Base-by-base conservation (phyloP, 2,113 vertebrate species). In the Melierax canorus region DNA sequence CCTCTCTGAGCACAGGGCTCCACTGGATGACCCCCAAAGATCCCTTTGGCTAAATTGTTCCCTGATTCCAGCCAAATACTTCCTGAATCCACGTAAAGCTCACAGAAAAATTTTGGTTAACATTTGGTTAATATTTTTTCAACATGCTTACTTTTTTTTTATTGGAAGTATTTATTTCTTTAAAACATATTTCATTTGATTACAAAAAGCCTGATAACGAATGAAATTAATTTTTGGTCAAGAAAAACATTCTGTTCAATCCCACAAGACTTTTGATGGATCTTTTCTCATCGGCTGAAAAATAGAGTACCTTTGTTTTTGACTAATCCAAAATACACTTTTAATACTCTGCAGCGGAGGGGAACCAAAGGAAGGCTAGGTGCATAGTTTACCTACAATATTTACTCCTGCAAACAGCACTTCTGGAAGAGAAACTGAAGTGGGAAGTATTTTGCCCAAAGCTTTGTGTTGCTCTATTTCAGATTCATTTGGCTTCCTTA, bases 281-380 rank as follows among this genome's bases (percentile, higher is more conserved):
- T 53, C 22, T 51, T 81, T 73, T 63, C 20, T 88, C 34, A 45
- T 27, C 34, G 69, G 10, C 43, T 69, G 71, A 80, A 79, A 88
- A 88, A 46, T 2, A 55, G 68, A 83, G 2, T 29, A 32, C 7
- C 12, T 76, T 76, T 30, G 10, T 3, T 71, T 91, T 53, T 50
- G 23, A 29, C 19, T 73, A 91, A 73, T 45, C 41, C 59, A 80
- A 93, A 93, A 82, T 29, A 59, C 3, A 41, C 20, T 63, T 71
- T 22, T 26, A 77, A 67, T 23, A 71, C 19, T 22, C 41, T 18
- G 11, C 3, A 34, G n/a, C 0, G 0, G 20, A 48, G 16, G 21
- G 20, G 53, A 79, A 56, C 3, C 29, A 58, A 46, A 34, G 48
- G 32, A 39, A 89, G 22, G 3, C 8, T 46, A 56, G 41, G 27